phyloP scores from a whole-genome alignment of 2,797 vertebrate species.

The Falco peregrinus region DNA sequence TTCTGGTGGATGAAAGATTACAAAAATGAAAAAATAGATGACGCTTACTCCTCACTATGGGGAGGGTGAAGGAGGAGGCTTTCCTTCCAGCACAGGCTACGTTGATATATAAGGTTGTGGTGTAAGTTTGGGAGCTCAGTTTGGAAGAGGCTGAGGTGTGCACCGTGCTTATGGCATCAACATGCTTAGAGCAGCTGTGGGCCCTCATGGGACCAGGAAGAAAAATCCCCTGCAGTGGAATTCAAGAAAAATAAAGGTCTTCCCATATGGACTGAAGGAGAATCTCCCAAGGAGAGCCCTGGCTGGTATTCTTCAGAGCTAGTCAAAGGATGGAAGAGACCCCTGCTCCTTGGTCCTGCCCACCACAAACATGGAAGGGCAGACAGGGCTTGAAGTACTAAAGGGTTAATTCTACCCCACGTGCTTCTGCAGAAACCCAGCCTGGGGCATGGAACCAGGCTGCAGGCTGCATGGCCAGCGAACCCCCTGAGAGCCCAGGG shows the following conservation, averaged over 20 bases:
- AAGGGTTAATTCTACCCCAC: not conserved
- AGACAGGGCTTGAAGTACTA: not conserved
- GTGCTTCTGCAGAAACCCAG: not conserved
- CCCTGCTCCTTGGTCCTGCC: not conserved
- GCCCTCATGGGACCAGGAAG: not conserved
- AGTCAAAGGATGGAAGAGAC: not conserved
- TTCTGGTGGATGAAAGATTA: not conserved
- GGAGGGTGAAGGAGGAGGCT: not conserved
- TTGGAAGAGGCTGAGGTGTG: not conserved
- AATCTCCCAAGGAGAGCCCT: not conserved
- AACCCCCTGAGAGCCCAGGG: not conserved
- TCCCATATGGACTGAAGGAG: not conserved
- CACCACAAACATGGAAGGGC: not conserved
- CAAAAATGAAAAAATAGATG: not conserved
- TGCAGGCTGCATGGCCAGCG: not conserved
- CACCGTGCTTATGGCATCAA: not conserved
- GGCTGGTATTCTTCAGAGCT: not conserved
- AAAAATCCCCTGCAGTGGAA: not conserved
- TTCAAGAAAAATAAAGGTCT: no score
- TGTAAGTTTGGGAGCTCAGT: not conserved
- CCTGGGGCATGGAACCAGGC: not conserved
- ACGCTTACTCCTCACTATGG: not conserved
- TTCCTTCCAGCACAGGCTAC: not conserved
- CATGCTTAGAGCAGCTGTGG: not conserved
- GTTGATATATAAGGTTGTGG: rapidly evolving